A percentile compares a stretch with the other conserved stretches of the same genome.
phyloP scores from a whole-genome alignment of 2,113 vertebrate genomes.

The Meriones unguiculatus region DNA sequence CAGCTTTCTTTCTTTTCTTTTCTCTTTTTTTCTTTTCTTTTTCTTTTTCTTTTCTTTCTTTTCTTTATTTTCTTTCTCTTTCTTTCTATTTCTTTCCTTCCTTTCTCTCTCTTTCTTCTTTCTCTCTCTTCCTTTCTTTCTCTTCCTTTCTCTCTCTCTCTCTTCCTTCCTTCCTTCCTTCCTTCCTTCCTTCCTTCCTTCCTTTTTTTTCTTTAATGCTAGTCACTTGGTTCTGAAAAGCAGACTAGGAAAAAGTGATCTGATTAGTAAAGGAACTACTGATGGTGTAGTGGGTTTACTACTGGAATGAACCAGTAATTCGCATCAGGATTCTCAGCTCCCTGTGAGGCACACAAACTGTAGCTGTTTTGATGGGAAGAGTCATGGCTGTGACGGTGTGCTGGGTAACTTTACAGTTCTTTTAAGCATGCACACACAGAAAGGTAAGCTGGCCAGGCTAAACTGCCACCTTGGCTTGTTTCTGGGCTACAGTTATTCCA shows the following conservation, averaged over 20 bases:
- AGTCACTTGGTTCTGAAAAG: constrained; percentile 2
- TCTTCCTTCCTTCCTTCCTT: too few species aligned
- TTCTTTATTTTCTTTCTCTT: neutral
- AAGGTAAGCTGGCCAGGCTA: too few species aligned
- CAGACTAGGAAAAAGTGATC: neutral
- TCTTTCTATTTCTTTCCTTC: neutral
- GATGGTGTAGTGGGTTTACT: fast-evolving
- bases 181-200: neutral
- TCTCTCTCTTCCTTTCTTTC: neutral
- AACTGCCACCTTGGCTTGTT: neutral
- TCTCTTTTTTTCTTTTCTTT: neutral
- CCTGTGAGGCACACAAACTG: neutral
- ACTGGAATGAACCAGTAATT: neutral
- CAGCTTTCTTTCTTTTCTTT: neutral
- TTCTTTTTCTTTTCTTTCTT: neutral
- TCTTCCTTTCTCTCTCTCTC: too few species aligned
- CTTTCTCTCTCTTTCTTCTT: neutral
- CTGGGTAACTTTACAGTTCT: neutral
- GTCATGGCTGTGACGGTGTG: neutral
- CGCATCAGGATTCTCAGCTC: neutral
- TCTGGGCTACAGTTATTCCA: neutral
- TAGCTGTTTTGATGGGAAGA: neutral
- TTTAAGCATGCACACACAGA: neutral
- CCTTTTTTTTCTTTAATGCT: neutral
- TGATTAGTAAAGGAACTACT: neutral